Base-by-base conservation (phyloP, 92 coral and sea anemone genomes). In the Diadumene lineata region DNA sequence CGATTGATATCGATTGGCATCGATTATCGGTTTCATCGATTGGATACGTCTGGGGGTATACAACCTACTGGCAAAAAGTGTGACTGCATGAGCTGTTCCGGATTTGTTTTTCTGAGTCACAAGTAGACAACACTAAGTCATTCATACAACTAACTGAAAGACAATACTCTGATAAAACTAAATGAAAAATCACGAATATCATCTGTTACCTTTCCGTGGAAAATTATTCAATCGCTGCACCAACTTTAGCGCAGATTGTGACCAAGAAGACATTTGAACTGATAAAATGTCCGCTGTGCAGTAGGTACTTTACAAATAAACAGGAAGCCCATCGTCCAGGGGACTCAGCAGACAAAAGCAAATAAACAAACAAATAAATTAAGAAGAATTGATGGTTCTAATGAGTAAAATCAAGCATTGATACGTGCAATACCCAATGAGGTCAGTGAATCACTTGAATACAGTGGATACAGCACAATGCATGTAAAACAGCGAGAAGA, bases 181-280 rank as follows among this genome's bases (percentile, higher is more conserved):
- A 16, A 16, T 53, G n/a, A 8, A 53, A 26, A 6, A 22, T 7
- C 29, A 60, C 23, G 26, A 60, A 18, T 10, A 7, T 21, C 26
- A 60, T 32, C 65, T 60, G 65, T 2, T 2, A 30, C n/a, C n/a
- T n/a, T n/a, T n/a, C n/a, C n/a, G n/a, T n/a, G n/a, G 65, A 60
- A 27, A 23, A 22, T 60, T 60, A 18, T 60, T 60, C 31, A 60
- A 60, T 2, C 32, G 29, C 1, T 60, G 26, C 29, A 60, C 65
- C 29, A 60, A 27, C 7, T 60, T 60, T 2, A 60, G 65, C 7
- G 65, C 65, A 60, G 65, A 11, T 1, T 60, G 65, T 10, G 65
- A 60, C 65, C 65, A 60, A 7, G 65, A 53, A 53, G 58, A 4
- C 18, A 53, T 53, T 3, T 53, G 18, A 4, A 53, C n/a, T 53